Conservation (phyloP, 2,113 vertebrate species). For the Rhynchomys soricoides region DNA sequence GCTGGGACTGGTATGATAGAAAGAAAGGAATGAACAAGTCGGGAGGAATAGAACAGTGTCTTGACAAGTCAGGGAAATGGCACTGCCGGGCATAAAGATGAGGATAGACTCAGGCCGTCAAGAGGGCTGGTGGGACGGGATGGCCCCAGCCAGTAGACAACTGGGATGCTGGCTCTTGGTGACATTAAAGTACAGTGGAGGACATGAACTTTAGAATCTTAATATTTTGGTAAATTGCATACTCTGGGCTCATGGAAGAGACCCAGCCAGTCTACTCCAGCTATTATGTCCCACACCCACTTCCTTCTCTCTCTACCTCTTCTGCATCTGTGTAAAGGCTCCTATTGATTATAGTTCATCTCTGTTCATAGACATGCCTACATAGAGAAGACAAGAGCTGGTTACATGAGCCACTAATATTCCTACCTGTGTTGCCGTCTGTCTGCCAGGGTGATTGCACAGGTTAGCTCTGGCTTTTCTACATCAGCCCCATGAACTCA, state of each 20-base stretch:
- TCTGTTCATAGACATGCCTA: not conserved
- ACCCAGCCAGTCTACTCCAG: not conserved
- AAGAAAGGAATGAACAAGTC: not conserved
- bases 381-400: not conserved
- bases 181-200: fast-evolving
- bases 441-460: not conserved
- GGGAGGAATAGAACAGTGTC: no score
- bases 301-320: not conserved
- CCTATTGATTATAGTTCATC: not conserved
- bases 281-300: no score
- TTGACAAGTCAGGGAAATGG: not conserved
- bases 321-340: not conserved
- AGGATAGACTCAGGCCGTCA: not conserved
- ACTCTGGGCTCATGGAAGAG: not conserved
- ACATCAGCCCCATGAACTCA: not conserved
- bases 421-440: not conserved
- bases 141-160: not conserved
- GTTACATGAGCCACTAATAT: not conserved
- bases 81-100: not conserved
- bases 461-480: not conserved
- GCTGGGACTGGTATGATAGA: not conserved
- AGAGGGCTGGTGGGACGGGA: not conserved
- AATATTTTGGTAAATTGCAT: not conserved
- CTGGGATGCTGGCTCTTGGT: not conserved
- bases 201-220: not conserved